phyloP scores from a whole-genome alignment of 1,140 invertebrate species.

The Aphidius ervi region DNA sequence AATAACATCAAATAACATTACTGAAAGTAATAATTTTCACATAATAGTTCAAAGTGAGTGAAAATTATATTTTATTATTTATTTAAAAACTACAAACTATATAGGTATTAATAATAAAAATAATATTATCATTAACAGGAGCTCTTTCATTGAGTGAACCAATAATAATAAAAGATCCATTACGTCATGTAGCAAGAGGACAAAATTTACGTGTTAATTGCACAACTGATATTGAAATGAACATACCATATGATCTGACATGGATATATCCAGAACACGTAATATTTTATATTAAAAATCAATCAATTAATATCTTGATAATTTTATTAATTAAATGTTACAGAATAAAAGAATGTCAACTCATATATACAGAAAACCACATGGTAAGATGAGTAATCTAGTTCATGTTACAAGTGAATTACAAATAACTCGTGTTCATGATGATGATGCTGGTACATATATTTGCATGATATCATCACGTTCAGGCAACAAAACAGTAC shows the following conservation, averaged over 20 bases:
- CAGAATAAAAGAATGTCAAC: conserved; percentile 28
- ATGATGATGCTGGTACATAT: conserved; percentile 54
- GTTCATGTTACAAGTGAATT: conserved; percentile 33
- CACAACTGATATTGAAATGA: conserved; percentile 22
- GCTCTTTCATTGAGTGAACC: conserved; percentile 26
- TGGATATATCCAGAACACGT: conserved; percentile 34
- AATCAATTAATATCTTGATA: not conserved
- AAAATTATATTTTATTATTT: too few species aligned
- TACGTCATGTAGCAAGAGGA: conserved; percentile 34
- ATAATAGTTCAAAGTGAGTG: conserved; percentile 50
- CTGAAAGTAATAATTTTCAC: conserved; percentile 33
- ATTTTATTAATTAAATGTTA: conserved; percentile 16
- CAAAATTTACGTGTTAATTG: conserved; percentile 36
- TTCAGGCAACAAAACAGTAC: conserved; percentile 31
- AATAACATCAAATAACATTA: conserved; percentile 37
- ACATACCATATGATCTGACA: conserved; percentile 25
- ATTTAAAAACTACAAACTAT: too few species aligned
- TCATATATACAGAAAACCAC: conserved; percentile 7
- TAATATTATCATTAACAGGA: conserved; percentile 35
- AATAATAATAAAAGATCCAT: conserved; percentile 26
- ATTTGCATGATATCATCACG: conserved; percentile 48
- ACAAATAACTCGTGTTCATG: conserved; percentile 44
- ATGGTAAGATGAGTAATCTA: conserved; percentile 15
- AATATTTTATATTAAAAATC: conserved; percentile 12
- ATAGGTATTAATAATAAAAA: too few species aligned